Percentiles rank a stretch among this genome's conserved stretches.
Conservation (phyloP, 2,797 vertebrate genomes). For the Ctenosaura bakeri region DNA sequence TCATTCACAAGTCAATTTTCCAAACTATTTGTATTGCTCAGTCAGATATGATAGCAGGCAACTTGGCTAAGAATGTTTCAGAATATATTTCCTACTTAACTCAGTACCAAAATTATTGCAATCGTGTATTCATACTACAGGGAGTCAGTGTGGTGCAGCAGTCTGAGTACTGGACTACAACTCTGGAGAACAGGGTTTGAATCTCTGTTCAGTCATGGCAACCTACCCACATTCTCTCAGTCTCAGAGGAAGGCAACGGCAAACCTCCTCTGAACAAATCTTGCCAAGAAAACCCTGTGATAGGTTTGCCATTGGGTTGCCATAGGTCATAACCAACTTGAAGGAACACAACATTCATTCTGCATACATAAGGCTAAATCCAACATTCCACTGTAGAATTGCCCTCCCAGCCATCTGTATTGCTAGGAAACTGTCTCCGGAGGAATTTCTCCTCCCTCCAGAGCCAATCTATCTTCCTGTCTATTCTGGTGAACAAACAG, state of each 20-base stretch:
- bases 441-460: background rate
- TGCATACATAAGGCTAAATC: background rate
- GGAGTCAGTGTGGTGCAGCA: too few species aligned
- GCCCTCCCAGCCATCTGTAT: background rate
- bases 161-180: too few species aligned
- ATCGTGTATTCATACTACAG: background rate
- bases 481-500: background rate
- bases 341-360: too few species aligned
- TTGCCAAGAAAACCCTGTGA: too few species aligned
- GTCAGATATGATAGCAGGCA: background rate
- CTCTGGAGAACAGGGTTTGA: too few species aligned
- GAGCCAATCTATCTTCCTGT: too few species aligned
- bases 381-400: background rate
- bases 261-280: too few species aligned
- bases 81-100: background rate
- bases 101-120: background rate
- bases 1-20: background rate
- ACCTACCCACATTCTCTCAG: too few species aligned
- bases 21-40: background rate
- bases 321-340: too few species aligned
- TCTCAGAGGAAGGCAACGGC: too few species aligned
- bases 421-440: background rate
- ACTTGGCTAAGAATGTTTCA: background rate
- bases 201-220: too few species aligned
- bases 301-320: too few species aligned